phyloP scores from a whole-genome alignment of 2,113 vertebrate genomes.

The Ciconia boyciana region DNA sequence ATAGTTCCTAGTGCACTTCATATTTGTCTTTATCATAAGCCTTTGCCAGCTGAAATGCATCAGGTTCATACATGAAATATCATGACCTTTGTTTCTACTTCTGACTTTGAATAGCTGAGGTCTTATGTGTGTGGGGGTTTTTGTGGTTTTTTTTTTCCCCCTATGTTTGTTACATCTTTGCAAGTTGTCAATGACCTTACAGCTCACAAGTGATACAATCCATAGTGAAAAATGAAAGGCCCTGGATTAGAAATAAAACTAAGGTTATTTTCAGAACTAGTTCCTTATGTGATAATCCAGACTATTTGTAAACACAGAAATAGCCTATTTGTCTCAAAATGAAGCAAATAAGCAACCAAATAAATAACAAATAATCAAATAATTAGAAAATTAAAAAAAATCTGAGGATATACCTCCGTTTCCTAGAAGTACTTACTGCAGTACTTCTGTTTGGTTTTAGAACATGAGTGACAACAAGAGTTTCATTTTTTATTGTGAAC shows the following conservation, averaged over 20 bases:
- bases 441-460: neutral
- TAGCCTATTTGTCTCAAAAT: neutral
- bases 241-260: neutral
- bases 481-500: neutral
- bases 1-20: neutral
- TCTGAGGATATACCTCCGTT: fast-evolving
- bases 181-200: neutral
- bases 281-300: neutral
- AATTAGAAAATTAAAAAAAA: neutral
- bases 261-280: neutral
- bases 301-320: neutral
- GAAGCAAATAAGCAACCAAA: neutral
- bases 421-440: neutral
- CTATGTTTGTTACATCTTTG: neutral
- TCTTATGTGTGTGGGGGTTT: neutral
- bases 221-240: neutral
- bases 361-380: neutral
- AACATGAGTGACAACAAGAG: neutral
- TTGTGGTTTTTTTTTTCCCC: fast-evolving
- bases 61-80: neutral
- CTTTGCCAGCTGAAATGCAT: neutral
- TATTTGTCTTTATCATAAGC: neutral
- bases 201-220: neutral
- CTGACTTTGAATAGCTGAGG: neutral
- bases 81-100: neutral